These are phyloP conservation scores for Agapornis roseicollis DNA, from an alignment of 2,113 vertebrate genomes.

Conservation along the genomic window DNA sequence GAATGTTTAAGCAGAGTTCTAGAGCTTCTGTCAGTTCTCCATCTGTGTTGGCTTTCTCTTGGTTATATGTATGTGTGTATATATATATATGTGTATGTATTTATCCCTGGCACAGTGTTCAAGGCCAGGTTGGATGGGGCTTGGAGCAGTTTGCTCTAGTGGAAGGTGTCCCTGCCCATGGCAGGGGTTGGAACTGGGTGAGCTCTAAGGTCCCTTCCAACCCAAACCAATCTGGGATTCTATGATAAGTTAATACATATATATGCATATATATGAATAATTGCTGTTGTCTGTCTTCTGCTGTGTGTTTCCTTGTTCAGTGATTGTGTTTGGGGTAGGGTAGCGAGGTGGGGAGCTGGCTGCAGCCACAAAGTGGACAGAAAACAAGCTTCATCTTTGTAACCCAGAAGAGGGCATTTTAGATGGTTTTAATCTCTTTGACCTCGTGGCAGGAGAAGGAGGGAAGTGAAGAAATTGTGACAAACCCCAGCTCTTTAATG, in stretches of 20 bases:
- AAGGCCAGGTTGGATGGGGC: neutral
- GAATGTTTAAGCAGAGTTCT: neutral
- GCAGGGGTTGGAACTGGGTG: neutral
- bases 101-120: neutral
- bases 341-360: neutral
- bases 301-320: neutral
- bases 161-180: neutral
- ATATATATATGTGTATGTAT: accelerated
- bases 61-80: no score
- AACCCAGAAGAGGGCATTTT: neutral
- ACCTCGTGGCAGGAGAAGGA: neutral
- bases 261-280: neutral
- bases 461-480: slow-evolving; percentile 27
- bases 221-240: neutral
- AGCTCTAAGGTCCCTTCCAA: neutral
- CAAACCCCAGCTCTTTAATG: slow-evolving; percentile 33
- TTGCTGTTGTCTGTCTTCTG: neutral
- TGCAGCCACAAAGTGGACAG: neutral
- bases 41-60: neutral
- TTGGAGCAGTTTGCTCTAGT: neutral
- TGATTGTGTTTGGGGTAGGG: neutral
- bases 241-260: neutral
- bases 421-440: slow-evolving; percentile 59
- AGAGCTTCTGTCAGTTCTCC: neutral
- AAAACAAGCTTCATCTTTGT: neutral